Conservation (phyloP, 2,113 vertebrate species). For the Nyctibius bracteatus region DNA sequence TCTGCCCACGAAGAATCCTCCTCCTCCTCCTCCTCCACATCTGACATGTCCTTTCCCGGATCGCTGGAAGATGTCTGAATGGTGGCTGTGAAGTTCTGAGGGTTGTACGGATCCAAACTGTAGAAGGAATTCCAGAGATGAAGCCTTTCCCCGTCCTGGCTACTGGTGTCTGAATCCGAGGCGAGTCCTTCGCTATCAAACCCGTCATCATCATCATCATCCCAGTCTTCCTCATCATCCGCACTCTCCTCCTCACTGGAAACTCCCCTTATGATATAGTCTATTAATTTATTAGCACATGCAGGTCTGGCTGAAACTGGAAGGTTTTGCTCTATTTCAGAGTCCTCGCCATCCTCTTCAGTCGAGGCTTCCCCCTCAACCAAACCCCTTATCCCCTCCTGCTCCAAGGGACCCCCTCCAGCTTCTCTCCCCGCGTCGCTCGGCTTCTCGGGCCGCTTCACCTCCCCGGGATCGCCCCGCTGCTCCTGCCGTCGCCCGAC, state of each 20-base stretch:
- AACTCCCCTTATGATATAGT: slow-evolving; percentile 88
- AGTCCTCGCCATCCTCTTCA: neutral
- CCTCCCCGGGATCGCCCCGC: neutral
- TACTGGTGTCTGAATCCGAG: slow-evolving; percentile 69
- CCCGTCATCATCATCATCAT: slow-evolving; percentile 77
- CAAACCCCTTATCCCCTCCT: neutral
- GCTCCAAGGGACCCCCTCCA: neutral
- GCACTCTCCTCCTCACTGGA: slow-evolving; percentile 75
- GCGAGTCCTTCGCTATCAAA: slow-evolving; percentile 84
- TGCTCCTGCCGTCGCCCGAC: neutral
- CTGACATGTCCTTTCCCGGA: neutral
- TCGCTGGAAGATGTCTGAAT: slow-evolving; percentile 65
- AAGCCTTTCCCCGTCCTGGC: slow-evolving; percentile 66
- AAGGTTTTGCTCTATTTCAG: neutral
- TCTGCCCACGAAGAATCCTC: slow-evolving; percentile 24
- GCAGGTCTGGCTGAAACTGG: neutral
- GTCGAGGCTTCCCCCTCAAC: neutral
- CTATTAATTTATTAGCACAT: slow-evolving; percentile 88
- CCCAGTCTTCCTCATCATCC: slow-evolving; percentile 69
- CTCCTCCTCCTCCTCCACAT: neutral
- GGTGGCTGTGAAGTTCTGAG: slow-evolving; percentile 84
- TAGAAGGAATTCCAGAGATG: slow-evolving; percentile 83
- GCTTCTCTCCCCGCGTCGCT: neutral
- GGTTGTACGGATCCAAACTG: slow-evolving; percentile 86
- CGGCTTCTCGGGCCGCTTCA: neutral